Conservation (phyloP, 1,140 invertebrate species). For the fruit fly (Drosophila melanogaster) region DNA sequence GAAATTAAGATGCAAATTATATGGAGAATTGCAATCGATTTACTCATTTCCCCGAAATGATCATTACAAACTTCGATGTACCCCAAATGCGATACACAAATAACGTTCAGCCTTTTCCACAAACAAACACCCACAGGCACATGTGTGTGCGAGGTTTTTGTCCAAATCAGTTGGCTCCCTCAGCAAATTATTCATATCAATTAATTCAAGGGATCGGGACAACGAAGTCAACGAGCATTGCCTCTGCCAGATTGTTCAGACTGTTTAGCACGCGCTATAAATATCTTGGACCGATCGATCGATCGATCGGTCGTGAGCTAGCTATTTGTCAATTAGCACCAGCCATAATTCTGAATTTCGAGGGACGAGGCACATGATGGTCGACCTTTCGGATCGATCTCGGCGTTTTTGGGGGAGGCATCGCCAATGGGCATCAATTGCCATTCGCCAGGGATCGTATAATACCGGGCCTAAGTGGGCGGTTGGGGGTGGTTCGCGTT, state of each 20-base stretch:
- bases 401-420: conserved; percentile 17
- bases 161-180: conserved; percentile 12
- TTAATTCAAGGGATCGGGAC: conserved; percentile 21
- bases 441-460: conserved; percentile 40
- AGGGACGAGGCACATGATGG: conserved; percentile 49
- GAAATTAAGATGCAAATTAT: conserved; percentile 23
- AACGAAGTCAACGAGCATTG: conserved; percentile 41
- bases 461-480: conserved; percentile 54
- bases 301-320: conserved; percentile 44
- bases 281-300: conserved; percentile 34
- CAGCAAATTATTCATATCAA: conserved; percentile 45
- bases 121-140: neutral
- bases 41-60: conserved; percentile 30
- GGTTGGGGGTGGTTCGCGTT: conserved; percentile 17
- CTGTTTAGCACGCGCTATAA: conserved; percentile 52
- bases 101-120: conserved; percentile 4
- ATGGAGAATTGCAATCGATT: conserved; percentile 37
- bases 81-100: conserved; percentile 11
- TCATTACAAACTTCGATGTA: neutral
- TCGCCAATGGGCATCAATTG: conserved; percentile 63
- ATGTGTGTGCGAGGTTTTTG: neutral
- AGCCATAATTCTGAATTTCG: conserved; percentile 32
- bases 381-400: conserved; percentile 39
- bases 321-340: conserved; percentile 49
- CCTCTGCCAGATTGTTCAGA: conserved; percentile 44